Base-by-base conservation (phyloP, 2,888 invertebrate genomes). In the Yponomeuta evonymella region DNA sequence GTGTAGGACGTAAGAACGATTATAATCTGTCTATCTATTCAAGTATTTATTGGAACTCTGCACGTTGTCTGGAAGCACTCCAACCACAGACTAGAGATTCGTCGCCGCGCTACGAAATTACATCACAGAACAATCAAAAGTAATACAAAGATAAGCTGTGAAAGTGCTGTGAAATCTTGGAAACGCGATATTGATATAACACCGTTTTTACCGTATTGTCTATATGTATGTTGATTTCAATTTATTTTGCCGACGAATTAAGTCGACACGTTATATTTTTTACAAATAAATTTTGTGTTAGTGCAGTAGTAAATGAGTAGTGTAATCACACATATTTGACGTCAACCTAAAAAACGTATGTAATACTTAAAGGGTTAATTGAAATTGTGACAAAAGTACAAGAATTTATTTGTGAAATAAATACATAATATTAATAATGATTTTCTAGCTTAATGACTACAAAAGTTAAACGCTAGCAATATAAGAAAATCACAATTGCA, bases 361-460 rank as follows among this genome's bases (percentile, higher is more conserved):
- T 67, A 72, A 72, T 71, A 71, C 63, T 70, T 70, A 69, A 74
- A 73, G 30, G 67, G 75, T 76, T 77, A 23, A 43, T 70, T 70
- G 36, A 75, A 79, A 79, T 87, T 90, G 89, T 88, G 89, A 89
- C 89, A 80, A 77, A 81, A 82, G 83, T 78, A 80, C 77, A 65
- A 58, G 77, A 76, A 78, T 48, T 68, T 68, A 29, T 68, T 76
- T 74, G 81, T 78, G 78, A 83, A 89, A 89, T 87, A 86, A 89
- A 89, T 87, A 87, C 75, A 76, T 77, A 36, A 63, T 64, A 70
- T 30, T 79, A 81, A 78, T 85, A 84, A 86, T 81, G 79, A 86
- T 83, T 70, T 69, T 85, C 89, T 90, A 89, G 89, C 90, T 89
- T 89, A 89, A 84, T 79, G 84, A 89, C 90, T 91, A 90, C 81